Conservation (phyloP, 1,140 invertebrate species). For the Stegodyphus mimosarum region DNA sequence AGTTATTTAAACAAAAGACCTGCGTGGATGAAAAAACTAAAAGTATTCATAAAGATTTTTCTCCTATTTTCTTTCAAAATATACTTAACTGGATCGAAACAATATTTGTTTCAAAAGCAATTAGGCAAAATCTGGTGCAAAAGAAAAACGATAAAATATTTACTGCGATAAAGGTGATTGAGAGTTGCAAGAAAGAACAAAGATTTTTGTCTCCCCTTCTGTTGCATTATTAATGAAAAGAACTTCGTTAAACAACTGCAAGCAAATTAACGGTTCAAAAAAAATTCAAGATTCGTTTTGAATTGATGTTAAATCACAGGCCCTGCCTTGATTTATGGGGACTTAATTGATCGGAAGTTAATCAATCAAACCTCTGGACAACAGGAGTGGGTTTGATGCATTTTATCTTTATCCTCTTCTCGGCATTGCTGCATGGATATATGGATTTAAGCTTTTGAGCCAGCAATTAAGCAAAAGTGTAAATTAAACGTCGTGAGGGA, state of each 20-base stretch:
- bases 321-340: constrained; percentile 47
- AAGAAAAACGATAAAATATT: no score
- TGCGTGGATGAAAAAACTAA: no score
- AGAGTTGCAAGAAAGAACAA: no score
- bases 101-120: no score
- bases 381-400: constrained; percentile 18
- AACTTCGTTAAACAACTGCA: constrained; percentile 43
- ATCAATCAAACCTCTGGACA: constrained; percentile 43
- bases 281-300: constrained; percentile 45
- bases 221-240: constrained; percentile 51
- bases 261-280: constrained; percentile 49
- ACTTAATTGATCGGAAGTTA: constrained; percentile 55
- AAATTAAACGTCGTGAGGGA: constrained; percentile 33
- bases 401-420: constrained; percentile 34
- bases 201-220: no score
- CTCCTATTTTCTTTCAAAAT: no score
- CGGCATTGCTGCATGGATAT: not conserved
- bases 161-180: no score
- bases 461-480: constrained; percentile 53
- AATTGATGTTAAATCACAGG: constrained; percentile 52
- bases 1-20: no score
- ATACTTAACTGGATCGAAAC: no score
- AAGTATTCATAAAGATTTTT: no score
- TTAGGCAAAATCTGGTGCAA: no score
- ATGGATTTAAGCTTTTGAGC: constrained; percentile 45